Base-by-base conservation (phyloP, 2,113 vertebrate genomes). In the Ophthalmolycus amberensis region DNA sequence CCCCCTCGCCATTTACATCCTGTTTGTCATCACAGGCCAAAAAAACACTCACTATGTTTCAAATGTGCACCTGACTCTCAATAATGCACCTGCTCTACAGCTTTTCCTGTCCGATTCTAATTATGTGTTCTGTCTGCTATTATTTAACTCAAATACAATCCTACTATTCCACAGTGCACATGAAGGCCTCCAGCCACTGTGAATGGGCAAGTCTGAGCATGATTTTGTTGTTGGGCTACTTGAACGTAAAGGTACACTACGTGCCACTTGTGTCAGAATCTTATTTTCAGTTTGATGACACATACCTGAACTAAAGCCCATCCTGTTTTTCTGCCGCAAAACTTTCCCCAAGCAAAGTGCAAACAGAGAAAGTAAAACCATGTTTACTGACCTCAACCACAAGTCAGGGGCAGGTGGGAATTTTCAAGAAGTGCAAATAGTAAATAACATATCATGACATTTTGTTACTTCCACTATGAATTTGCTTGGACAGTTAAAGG, bases 261-360 rank as follows among this genome's bases (percentile, higher is more conserved):
- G 9, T 72, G 8, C 60, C 20, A 38, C 8, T 59, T 20, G 6
- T 38, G 12, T 71, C 25, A 37, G 6, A 72, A 44, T 59, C 46
- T 60, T 75, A 1, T 37, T 1, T 32, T 44, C 5, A 15, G 63
- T 63, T 9, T 88, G 81, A 88, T 93, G 92, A 93, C 84, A 70
- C 80, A 92, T 88, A 92, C 81, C 77, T 85, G 64, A 87, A 90
- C 50, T 34, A 81, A 70, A 80, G 18, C 38, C 80, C 84, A 85
- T 88, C 80, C 82, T 88, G 88, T 92, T 87, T 85, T 89, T 56
- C 42, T 86, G 78, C 80, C 82, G 56, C 71, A 18, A 92, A 94
- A 94, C 88, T 90, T 92, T 89, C 90, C 91, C 88, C 82, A 59
- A 42, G 27, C 38, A 75, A 52, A 90, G 75, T 75, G 75, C 86